Percentiles rank a stretch among this genome's conserved stretches.
These are phyloP conservation scores for Felis catus DNA, from an alignment of 2,113 vertebrate genomes.

Conservation along the genomic window F.catus_Fca126_mat1.0 CM031413.1:123560001-123560500, in stretches of 20 bases:
- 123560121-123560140: neutral
- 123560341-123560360: neutral
- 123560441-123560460: neutral
- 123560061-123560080: fast-evolving
- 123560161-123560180: fast-evolving
- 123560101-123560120: neutral
- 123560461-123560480: neutral
- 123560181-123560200: neutral
- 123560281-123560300: neutral
- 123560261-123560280: neutral
- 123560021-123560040: neutral
- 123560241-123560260: neutral
- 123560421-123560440: neutral
- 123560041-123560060: neutral
- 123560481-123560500: neutral
- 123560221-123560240: neutral
- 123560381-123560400: neutral
- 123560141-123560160: neutral
- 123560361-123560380: neutral
- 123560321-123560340: neutral
- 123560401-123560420: neutral
- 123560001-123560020: neutral
- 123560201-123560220: neutral
- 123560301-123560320: neutral
- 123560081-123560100: neutral